Evolutionary conservation across 2,797 vertebrate species (phyloP).

Genomic region (Liasis olivaceus): DNA sequence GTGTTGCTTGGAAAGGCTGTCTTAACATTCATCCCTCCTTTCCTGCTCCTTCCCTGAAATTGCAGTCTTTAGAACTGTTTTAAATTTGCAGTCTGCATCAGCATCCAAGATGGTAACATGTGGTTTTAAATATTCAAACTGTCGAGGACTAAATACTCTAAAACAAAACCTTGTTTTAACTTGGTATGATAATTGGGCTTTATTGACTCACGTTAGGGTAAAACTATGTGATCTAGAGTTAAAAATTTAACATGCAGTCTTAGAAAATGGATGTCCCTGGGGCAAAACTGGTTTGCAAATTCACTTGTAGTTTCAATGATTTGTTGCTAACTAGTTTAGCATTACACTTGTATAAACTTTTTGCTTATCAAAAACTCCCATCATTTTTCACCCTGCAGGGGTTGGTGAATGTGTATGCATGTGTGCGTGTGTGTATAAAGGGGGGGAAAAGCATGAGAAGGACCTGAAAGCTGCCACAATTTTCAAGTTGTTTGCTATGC

Average conservation of each 20-base stretch:
- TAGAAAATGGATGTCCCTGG: background rate
- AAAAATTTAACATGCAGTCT: background rate
- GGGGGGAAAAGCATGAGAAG: background rate
- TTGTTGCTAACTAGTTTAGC: background rate
- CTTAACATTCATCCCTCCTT: background rate
- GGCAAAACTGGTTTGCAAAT: background rate
- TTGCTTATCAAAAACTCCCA: background rate
- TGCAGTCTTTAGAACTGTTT: background rate
- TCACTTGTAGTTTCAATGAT: background rate
- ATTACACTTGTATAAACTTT: background rate
- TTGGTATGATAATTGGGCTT: background rate
- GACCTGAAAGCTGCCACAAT: background rate
- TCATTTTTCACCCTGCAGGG: background rate
- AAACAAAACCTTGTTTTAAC: background rate
- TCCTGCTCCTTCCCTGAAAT: background rate
- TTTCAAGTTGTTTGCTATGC: background rate
- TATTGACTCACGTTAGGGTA: background rate
- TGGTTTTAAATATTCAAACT: background rate
- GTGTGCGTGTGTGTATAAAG: background rate
- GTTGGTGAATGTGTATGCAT: background rate
- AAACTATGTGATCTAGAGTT: background rate
- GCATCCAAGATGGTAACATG: background rate
- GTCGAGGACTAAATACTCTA: background rate
- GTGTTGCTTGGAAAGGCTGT: background rate
- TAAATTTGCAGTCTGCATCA: background rate